Evolutionary conservation across 2,797 vertebrate genomes (phyloP), one percentile per base, ranked within the genome.

Genomic region (Podarcis siculus): DNA sequence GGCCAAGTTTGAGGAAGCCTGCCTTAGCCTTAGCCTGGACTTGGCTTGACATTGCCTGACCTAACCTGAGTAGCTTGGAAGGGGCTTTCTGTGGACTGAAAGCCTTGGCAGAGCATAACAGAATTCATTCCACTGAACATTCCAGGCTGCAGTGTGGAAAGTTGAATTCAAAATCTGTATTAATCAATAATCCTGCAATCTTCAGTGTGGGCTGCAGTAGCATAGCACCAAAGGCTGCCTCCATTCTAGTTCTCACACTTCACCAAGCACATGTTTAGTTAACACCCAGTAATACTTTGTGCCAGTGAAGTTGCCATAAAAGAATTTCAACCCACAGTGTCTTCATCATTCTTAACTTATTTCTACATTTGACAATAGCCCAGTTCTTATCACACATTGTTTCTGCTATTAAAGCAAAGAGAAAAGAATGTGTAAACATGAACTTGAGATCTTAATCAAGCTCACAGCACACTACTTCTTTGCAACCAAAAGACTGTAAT

Each of bases 311-410:
- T 8, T 64, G 45, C 30, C 42, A 58, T 35, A 35, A 86, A 85
- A 13, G 30, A 8, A 85, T 80, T 64, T 35, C n/a, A 75, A 23
- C 1, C 37, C 61, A 85, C 66, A 55, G 10, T 67, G 30, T 25
- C 61, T 55, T 86, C 78, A 39, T 81, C 25, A 86, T 73, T 80
- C 72, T 75, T 17, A 37, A 67, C 17, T 25, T 85, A n/a, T 87
- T 25, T 66, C 72, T 75, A 27, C 35, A 32, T 45, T 67, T 67
- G 61, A 76, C 32, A 86, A 49, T 82, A 85, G 32, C 67, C 30
- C 67, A 21, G 49, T 88, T 78, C 76, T 80, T 61, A 61, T 72
- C 37, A 79, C 82, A 72, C 8, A 13, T 5, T 42, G 27, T 19
- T 82, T 32, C 71, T 75, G 15, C 39, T 42, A 85, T 30, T 55